Conservation (phyloP, 2,797 vertebrate genomes). For the Atherinosoma microstoma region DNA sequence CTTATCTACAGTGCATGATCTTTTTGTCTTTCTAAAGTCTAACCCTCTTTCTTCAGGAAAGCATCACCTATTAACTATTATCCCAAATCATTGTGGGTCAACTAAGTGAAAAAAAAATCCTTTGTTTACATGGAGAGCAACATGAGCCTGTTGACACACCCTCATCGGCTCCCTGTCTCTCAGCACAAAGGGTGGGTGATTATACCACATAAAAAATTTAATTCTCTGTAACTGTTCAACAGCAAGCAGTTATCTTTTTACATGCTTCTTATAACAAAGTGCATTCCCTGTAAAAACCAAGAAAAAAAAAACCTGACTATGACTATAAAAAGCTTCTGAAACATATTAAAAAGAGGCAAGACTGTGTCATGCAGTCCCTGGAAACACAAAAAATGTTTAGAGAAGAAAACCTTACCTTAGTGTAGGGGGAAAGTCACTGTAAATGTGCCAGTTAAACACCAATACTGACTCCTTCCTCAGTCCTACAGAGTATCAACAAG, state of each 20-base stretch:
- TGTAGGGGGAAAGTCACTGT: conserved; percentile 34
- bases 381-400: conserved; percentile 1
- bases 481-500: conserved; percentile 72
- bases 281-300: conserved; percentile 2
- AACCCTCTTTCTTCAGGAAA: neutral
- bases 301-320: neutral
- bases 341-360: neutral
- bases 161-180: conserved; percentile 59
- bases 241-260: conserved; percentile 40
- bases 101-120: conserved; percentile 42
- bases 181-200: conserved; percentile 67
- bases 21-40: conserved; percentile 2
- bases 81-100: neutral
- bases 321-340: neutral
- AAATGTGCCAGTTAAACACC: conserved; percentile 13
- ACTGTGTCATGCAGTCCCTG: neutral
- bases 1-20: neutral
- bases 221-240: conserved; percentile 26
- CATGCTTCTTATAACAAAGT: conserved; percentile 1
- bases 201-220: conserved; percentile 44
- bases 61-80: conserved; percentile 14
- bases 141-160: conserved; percentile 76
- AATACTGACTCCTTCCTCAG: conserved; percentile 53
- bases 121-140: conserved; percentile 68
- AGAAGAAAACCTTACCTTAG: conserved; percentile 62